A percentile compares a stretch with the other conserved stretches of the same genome.
Conservation (phyloP, 2,888 invertebrate genomes). For the Dinocampus coccinellae region DNA sequence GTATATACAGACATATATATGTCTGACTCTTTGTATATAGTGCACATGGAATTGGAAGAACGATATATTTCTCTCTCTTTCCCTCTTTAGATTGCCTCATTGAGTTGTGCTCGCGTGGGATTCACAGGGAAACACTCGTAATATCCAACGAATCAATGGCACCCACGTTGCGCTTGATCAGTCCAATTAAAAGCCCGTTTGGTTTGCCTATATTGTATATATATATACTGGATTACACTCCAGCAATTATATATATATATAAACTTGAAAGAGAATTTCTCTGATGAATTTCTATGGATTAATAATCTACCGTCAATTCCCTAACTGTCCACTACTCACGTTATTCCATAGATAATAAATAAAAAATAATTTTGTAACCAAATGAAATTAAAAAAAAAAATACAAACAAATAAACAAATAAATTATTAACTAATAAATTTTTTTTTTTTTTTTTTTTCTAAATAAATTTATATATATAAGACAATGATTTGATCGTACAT, state of each 20-base stretch:
- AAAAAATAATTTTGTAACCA: too few species aligned
- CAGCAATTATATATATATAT: background rate
- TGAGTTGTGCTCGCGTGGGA: constrained; percentile 8
- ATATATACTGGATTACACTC: constrained; percentile 36
- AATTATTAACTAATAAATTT: too few species aligned
- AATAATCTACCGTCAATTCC: too few species aligned
- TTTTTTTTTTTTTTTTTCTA: too few species aligned
- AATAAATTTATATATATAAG: background rate
- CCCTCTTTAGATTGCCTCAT: too few species aligned
- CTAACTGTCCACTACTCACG: too few species aligned
- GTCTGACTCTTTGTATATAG: too few species aligned
- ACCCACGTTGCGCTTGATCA: constrained; percentile 43
- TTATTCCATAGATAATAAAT: background rate
- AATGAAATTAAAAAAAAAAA: too few species aligned
- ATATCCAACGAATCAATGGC: constrained; percentile 32
- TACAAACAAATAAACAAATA: too few species aligned
- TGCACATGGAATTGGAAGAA: constrained; percentile 13
- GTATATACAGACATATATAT: too few species aligned
- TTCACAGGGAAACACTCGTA: constrained; percentile 22
- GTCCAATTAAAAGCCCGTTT: constrained; percentile 46
- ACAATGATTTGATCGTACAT: constrained; percentile 3
- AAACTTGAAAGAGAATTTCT: background rate
- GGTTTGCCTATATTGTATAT: constrained; percentile 29
- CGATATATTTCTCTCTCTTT: background rate
- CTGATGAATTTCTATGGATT: background rate